Evolutionary conservation across 1,140 invertebrate genomes (phyloP).

Genomic region (Papilio polytes): DNA sequence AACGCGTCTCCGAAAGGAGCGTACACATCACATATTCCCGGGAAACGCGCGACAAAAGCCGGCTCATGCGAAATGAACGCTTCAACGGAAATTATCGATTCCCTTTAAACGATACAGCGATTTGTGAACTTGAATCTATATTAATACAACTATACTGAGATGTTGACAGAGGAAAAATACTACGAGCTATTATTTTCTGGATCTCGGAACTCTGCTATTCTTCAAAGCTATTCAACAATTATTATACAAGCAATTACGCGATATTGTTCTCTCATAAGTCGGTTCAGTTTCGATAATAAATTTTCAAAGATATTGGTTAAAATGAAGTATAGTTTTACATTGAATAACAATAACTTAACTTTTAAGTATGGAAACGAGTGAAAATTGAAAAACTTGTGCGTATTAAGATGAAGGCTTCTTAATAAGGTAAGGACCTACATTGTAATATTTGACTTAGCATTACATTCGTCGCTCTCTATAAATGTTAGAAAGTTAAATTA

Average conservation of each 20-base stretch:
- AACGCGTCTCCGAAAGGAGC: slow-evolving; percentile 48
- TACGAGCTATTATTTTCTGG: background rate
- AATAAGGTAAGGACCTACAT: no score
- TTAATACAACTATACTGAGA: background rate
- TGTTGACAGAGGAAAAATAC: background rate
- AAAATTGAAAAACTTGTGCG: background rate
- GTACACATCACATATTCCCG: slow-evolving; percentile 51
- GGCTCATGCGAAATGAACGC: slow-evolving; percentile 46
- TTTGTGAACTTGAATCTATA: slow-evolving; percentile 36
- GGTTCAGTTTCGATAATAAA: no score
- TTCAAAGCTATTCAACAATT: background rate
- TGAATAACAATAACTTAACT: no score
- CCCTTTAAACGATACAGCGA: slow-evolving; percentile 43
- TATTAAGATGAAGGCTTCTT: background rate
- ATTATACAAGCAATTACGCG: background rate
- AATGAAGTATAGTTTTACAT: no score
- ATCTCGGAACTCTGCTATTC: background rate
- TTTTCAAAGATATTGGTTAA: no score
- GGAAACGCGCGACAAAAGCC: slow-evolving; percentile 58
- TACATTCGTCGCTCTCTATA: no score
- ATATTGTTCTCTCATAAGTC: background rate
- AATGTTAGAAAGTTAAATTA: no score
- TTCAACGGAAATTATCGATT: slow-evolving; percentile 53
- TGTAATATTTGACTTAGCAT: background rate
- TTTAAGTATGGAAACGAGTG: background rate